These are phyloP conservation scores for Halesus radiatus DNA, from an alignment of 1,140 invertebrate genomes.

Conservation along the genomic window DNA sequence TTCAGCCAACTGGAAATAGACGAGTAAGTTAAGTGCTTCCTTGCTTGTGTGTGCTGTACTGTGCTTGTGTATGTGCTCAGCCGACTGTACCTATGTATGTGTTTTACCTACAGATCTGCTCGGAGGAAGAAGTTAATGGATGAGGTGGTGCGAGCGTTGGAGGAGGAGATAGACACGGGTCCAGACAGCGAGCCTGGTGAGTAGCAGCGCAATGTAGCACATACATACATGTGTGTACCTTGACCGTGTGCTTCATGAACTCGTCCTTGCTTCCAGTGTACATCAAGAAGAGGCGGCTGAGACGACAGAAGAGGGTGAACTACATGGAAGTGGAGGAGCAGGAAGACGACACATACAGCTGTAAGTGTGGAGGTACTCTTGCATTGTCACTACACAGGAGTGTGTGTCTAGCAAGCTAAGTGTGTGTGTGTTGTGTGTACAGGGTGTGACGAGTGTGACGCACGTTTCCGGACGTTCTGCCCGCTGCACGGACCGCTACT, in stretches of 20 bases:
- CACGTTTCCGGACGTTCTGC: background rate
- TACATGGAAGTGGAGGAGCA: slow-evolving; percentile 1
- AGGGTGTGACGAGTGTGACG: slow-evolving; percentile 10
- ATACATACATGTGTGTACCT: background rate
- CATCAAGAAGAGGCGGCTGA: background rate
- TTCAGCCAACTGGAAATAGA: background rate
- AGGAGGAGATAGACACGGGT: background rate
- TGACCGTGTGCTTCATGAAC: background rate
- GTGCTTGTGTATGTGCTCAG: no score
- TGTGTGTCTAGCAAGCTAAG: background rate
- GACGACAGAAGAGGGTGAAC: background rate
- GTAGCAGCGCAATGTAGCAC: background rate
- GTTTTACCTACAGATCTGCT: background rate
- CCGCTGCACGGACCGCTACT: slow-evolving; percentile 7
- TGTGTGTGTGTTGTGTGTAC: background rate
- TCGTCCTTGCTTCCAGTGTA: background rate
- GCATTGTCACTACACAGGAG: background rate
- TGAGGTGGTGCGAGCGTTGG: background rate
- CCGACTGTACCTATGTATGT: no score
- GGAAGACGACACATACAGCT: background rate
- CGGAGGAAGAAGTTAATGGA: background rate
- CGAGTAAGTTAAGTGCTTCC: no score
- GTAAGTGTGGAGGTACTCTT: background rate
- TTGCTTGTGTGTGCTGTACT: background rate
- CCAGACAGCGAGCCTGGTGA: background rate